These are phyloP conservation scores for Acipenser ruthenus DNA, from an alignment of 2,797 vertebrate species.

Conservation along the genomic window DNA sequence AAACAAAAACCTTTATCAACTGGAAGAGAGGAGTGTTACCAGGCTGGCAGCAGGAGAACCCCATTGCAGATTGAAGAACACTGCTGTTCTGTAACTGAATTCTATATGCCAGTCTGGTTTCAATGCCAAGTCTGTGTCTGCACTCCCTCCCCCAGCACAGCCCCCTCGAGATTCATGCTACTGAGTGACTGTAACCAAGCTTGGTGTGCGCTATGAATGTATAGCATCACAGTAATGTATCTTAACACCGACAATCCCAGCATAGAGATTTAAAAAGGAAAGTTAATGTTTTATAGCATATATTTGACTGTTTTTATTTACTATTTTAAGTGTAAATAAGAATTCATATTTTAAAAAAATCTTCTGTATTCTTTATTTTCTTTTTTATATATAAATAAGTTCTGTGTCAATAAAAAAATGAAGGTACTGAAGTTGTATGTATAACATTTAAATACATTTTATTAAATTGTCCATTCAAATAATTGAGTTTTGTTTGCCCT, in stretches of 20 bases:
- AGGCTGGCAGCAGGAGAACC: no score
- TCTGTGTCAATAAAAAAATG: conserved; percentile 37
- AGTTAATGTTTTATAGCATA: conserved; percentile 85
- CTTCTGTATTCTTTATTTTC: conserved; percentile 55
- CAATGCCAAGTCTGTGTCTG: conserved; percentile 50
- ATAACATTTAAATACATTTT: conserved; percentile 85
- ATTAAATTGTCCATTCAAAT: conserved; percentile 29
- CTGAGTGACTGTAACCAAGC: no score
- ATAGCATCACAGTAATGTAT: conserved; percentile 57
- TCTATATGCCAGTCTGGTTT: conserved; percentile 37
- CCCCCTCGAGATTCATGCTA: conserved; percentile 42
- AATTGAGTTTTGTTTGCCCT: no score
- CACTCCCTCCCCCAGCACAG: conserved; percentile 43
- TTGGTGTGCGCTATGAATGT: conserved; percentile 48
- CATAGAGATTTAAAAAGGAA: conserved; percentile 73
- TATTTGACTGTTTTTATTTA: conserved; percentile 74
- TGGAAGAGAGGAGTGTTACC: conserved; percentile 28
- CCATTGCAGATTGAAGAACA: background rate
- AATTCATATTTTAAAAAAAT: conserved; percentile 81
- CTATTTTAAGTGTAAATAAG: conserved; percentile 96
- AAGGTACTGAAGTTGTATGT: conserved; percentile 78
- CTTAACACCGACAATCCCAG: conserved; percentile 51
- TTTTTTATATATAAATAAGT: conserved; percentile 51
- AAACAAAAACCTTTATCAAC: conserved; percentile 22
- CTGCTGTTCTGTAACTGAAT: background rate